Base-by-base conservation (phyloP, 2,113 vertebrate species). In the Sigmodon hispidus region DNA sequence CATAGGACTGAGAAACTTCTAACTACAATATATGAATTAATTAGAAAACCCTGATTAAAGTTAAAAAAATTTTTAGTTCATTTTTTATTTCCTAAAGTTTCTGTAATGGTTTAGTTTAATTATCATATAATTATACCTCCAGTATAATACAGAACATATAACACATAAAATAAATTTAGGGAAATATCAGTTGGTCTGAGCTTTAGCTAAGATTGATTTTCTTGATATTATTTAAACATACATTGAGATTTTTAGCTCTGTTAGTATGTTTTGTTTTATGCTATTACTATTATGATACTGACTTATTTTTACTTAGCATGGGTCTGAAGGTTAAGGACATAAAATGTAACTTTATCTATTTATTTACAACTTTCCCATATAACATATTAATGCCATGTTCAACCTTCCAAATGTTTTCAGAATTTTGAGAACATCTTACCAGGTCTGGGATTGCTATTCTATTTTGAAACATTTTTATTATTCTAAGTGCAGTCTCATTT, bases 341-440 rank as follows among this genome's bases (percentile, higher is more conserved):
- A 93, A 79, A 48, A 43, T 88, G 19, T 79, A 11, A 17, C 22
- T 75, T 26, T 16, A 26, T 63, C 50, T n/a, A 22, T 88, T 90
- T 83, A 40, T 88, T 16, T 52, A 91, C 43, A 59, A 3, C 3
- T 70, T 45, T 73, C 8, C 50, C 76, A 1, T 69, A 0, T 84
- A 48, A 31, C 45, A 15, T 52, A 52, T 81, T 93, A 75, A 79
- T 75, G 52, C 50, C 3, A 40, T 77, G 0, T 10, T 36, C 17
- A 69, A 34, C 21, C 24, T 90, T 91, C 36, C 55, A 94, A 79
- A 79, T 92, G 75, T 50, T 87, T 93, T 84, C 52, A 81, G 55
- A 52, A 90, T 77, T 69, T 80, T 73, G 50, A 52, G 5, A 73
- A 48, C 5, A 40, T 12, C 7, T 65, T 29, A 45, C 21, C 31